Conservation (phyloP, 2,113 vertebrate genomes). For the Ceratotherium simum region DNA sequence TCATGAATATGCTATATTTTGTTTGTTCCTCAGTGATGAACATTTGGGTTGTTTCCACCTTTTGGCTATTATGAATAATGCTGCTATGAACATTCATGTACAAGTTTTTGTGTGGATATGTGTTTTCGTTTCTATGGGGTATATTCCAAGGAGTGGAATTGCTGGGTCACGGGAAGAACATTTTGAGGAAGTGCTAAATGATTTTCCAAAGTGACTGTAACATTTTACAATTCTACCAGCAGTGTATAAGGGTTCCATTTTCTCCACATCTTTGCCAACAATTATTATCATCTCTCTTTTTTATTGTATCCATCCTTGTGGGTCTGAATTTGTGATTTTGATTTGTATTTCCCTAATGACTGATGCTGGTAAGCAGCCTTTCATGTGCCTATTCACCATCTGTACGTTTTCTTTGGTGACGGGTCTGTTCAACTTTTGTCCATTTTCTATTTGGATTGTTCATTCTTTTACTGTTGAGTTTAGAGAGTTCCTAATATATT, state of each 20-base stretch:
- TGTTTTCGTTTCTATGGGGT: background rate
- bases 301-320: background rate
- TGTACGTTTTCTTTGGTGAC: background rate
- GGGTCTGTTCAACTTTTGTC: background rate
- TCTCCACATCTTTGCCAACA: background rate
- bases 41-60: background rate
- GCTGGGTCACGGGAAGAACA: background rate
- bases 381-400: background rate
- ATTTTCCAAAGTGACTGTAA: background rate
- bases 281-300: background rate
- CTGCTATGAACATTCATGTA: background rate
- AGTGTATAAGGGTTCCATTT: background rate
- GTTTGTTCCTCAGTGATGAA: background rate
- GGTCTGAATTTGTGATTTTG: background rate
- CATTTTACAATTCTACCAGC: background rate
- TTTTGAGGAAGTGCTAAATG: background rate
- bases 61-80: background rate
- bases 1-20: background rate
- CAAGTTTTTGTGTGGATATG: background rate
- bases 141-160: background rate
- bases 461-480: background rate
- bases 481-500: background rate
- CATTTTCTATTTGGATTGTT: background rate
- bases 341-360: background rate
- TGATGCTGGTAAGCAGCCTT: background rate